Conservation (phyloP, 2,888 invertebrate species). For the Xylota sylvarum region DNA sequence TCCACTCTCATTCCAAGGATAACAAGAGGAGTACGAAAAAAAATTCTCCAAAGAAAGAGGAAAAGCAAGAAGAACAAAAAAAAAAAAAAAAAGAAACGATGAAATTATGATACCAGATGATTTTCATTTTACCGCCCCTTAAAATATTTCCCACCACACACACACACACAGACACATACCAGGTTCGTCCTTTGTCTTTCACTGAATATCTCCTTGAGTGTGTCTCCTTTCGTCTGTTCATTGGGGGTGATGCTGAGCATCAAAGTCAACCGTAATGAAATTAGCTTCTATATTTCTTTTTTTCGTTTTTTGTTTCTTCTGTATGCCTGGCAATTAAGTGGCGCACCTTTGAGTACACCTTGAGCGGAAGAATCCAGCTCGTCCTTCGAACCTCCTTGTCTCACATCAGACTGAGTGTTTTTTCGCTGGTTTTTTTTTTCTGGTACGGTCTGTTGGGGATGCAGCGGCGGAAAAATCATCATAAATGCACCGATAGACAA, state of each 20-base stretch:
- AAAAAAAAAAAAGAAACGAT: conserved; percentile 40
- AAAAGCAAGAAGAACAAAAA: no score
- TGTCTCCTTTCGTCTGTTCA: conserved; percentile 64
- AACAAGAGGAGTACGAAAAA: conserved; percentile 13
- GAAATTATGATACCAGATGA: conserved; percentile 75
- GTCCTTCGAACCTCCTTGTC: conserved; percentile 3
- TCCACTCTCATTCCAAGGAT: conserved; percentile 53
- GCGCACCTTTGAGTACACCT: conserved; percentile 76
- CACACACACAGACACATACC: no score
- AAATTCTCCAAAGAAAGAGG: conserved; percentile 17
- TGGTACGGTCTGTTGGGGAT: conserved; percentile 63
- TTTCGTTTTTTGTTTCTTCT: conserved; percentile 49
- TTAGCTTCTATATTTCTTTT: conserved; percentile 53
- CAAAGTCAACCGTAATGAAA: conserved; percentile 77
- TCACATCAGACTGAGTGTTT: background rate
- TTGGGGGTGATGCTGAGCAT: conserved; percentile 59
- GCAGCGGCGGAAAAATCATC: conserved; percentile 66
- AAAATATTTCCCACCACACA: conserved; percentile 23
- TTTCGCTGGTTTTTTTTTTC: conserved; percentile 1
- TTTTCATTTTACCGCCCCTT: conserved; percentile 64
- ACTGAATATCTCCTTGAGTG: conserved; percentile 54
- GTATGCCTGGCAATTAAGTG: conserved; percentile 76
- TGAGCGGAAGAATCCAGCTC: conserved; percentile 69
- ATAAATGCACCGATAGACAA: conserved; percentile 74
- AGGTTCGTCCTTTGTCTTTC: conserved; percentile 60